phyloP scores from a whole-genome alignment of 1,140 invertebrate genomes.

The Danaus melanippus region DNA sequence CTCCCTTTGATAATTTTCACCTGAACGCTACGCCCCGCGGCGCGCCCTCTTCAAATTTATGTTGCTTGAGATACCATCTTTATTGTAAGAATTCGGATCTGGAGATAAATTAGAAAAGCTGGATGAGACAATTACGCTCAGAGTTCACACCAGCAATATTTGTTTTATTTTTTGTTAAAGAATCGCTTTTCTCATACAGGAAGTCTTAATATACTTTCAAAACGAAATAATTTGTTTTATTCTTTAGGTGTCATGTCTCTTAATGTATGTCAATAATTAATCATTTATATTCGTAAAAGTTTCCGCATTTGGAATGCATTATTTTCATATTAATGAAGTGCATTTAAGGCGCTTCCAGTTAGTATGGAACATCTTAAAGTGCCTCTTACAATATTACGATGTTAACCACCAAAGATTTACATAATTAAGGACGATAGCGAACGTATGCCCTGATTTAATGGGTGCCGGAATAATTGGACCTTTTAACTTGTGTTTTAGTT shows the following conservation, averaged over 20 bases:
- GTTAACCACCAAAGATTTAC: slow-evolving; percentile 66
- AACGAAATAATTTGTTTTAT: too few relatives aligned
- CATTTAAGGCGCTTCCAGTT: slow-evolving; percentile 28
- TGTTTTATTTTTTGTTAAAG: too few relatives aligned
- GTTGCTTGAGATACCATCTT: slow-evolving; percentile 52
- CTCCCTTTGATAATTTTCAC: slow-evolving; percentile 68
- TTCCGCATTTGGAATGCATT: not conserved
- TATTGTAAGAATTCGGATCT: slow-evolving; percentile 43
- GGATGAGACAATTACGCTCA: slow-evolving; percentile 17
- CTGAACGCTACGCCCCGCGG: slow-evolving; percentile 37
- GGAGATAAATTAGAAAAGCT: slow-evolving; percentile 22
- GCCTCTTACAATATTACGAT: slow-evolving; percentile 68
- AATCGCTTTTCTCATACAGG: too few relatives aligned
- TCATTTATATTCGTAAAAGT: not conserved
- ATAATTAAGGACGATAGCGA: slow-evolving; percentile 53
- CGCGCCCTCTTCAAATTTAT: slow-evolving; percentile 54
- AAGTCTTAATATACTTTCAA: too few relatives aligned
- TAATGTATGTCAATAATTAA: too few relatives aligned
- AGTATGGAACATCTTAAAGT: slow-evolving; percentile 29
- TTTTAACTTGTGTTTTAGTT: slow-evolving; percentile 16
- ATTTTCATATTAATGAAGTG: not conserved
- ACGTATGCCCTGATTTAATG: slow-evolving; percentile 56
- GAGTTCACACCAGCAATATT: too few relatives aligned
- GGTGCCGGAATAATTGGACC: slow-evolving; percentile 40
- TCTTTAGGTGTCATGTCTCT: too few relatives aligned